These are phyloP conservation scores for Malurus splendens DNA, from an alignment of 2,797 vertebrate genomes.

Conservation along the genomic window DNA sequence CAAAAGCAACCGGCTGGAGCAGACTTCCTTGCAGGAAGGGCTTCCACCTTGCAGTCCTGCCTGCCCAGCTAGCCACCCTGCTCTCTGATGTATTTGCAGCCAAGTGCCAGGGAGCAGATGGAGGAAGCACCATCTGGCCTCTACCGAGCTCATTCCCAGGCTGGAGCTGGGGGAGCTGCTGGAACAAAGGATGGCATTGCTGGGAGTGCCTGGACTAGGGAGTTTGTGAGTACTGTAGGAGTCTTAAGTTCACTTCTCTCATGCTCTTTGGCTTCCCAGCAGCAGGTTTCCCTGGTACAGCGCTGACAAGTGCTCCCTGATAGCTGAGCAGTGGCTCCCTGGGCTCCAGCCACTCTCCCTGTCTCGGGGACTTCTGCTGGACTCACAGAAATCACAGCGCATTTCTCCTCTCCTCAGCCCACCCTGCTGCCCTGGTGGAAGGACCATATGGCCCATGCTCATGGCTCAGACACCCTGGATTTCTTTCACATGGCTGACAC, in stretches of 20 bases:
- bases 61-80: neutral
- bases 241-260: neutral
- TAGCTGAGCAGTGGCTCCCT: neutral
- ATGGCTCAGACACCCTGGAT: fast-evolving
- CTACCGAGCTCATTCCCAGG: neutral
- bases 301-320: neutral
- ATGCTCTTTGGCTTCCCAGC: neutral
- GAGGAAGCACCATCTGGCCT: constrained; percentile 20
- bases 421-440: neutral
- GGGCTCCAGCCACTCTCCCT: neutral
- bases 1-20: neutral
- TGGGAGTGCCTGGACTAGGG: neutral
- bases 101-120: neutral
- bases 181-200: neutral
- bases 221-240: neutral
- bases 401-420: neutral
- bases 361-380: neutral
- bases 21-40: neutral
- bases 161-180: neutral
- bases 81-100: neutral
- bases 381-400: neutral
- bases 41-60: neutral
- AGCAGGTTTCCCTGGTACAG: neutral
- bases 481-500: neutral
- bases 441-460: neutral